Conservation (phyloP, 2,797 vertebrate genomes). For the Microctenopoma lineatum region DNA sequence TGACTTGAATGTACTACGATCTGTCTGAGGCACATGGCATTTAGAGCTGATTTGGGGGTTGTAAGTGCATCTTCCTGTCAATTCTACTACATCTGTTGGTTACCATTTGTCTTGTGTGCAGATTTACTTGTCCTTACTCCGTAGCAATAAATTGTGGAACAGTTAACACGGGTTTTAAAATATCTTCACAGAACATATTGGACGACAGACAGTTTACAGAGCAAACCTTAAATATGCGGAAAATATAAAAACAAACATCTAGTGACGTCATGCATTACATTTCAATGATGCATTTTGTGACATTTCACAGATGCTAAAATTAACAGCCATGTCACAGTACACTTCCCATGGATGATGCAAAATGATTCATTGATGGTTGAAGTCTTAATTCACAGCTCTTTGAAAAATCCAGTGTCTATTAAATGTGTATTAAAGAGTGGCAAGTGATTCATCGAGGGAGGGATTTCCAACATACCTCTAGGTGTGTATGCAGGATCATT, state of each 20-base stretch:
- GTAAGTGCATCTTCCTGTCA: no score
- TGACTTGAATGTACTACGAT: constrained; percentile 8
- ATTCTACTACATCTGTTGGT: no score
- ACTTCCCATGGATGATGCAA: not conserved
- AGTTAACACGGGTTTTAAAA: no score
- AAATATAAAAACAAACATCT: no score
- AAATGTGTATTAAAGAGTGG: not conserved
- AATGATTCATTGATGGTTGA: constrained; percentile 5
- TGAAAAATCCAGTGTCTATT: not conserved
- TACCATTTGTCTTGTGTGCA: no score
- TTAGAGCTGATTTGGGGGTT: constrained; percentile 5
- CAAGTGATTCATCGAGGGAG: not conserved
- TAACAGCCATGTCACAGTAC: not conserved
- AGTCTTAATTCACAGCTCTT: not conserved
- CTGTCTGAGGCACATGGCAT: constrained; percentile 2
- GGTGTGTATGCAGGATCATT: not conserved
- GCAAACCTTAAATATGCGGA: no score
- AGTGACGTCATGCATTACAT: not conserved
- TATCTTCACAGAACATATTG: no score
- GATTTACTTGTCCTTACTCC: no score
- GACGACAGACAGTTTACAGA: no score
- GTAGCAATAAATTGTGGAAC: no score
- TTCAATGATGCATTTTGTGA: not conserved
- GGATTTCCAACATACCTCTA: not conserved
- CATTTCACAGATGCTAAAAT: constrained; percentile 7